A percentile compares a stretch with the other conserved stretches of the same genome.
Evolutionary conservation across 2,888 invertebrate genomes (phyloP).

Genomic region (Polymixis lichenea): DNA sequence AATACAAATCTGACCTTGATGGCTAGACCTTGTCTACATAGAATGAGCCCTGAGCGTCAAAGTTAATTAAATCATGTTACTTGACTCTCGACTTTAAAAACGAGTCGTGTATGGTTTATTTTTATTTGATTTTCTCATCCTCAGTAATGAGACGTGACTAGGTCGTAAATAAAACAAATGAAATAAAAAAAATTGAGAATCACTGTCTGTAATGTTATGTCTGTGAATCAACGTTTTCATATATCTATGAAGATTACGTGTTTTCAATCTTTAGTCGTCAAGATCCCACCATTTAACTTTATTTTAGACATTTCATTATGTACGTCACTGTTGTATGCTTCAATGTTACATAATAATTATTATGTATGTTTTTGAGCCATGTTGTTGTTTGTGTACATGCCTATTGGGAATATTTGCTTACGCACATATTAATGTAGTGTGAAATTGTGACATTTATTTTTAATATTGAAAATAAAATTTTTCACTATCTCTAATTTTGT

Average conservation of each 20-base stretch:
- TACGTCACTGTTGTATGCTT: slow-evolving; percentile 27
- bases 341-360: slow-evolving; percentile 19
- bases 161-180: slow-evolving; percentile 16
- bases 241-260: slow-evolving; percentile 32
- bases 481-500: slow-evolving; percentile 19
- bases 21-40: slow-evolving; percentile 33
- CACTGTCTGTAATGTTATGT: slow-evolving; percentile 31
- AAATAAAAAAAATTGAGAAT: slow-evolving; percentile 3
- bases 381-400: slow-evolving; percentile 31
- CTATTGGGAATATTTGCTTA: slow-evolving; percentile 18
- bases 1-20: slow-evolving; percentile 39
- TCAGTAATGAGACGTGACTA: slow-evolving; percentile 24
- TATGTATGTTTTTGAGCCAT: slow-evolving; percentile 9
- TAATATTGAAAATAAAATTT: slow-evolving; percentile 30
- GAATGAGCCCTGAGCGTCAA: slow-evolving; percentile 14
- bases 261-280: slow-evolving; percentile 52
- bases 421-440: slow-evolving; percentile 11
- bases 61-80: slow-evolving; percentile 32
- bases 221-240: slow-evolving; percentile 31
- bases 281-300: slow-evolving; percentile 59
- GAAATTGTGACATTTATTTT: slow-evolving; percentile 4
- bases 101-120: neutral
- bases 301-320: slow-evolving; percentile 33
- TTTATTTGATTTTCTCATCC: neutral
- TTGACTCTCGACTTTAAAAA: slow-evolving; percentile 22